phyloP scores from a whole-genome alignment of 2,113 vertebrate genomes.

The Protomyctophum bolini region DNA sequence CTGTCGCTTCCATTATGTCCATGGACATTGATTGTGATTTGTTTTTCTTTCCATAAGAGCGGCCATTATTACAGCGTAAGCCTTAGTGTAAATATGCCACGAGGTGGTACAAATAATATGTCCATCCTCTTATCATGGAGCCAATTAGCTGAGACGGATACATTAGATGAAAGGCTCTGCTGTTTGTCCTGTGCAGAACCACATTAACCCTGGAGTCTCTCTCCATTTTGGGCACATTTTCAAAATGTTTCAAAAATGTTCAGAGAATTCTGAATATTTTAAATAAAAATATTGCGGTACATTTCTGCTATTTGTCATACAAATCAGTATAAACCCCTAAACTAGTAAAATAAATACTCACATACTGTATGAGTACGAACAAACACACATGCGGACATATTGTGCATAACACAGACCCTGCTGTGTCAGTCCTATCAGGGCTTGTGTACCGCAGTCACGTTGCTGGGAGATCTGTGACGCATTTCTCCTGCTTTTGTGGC shows the following conservation, averaged over 20 bases:
- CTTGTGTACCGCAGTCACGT: constrained; percentile 39
- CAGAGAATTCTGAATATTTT: too few species aligned
- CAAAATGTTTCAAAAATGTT: too few species aligned
- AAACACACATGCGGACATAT: neutral
- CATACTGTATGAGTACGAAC: constrained; percentile 1
- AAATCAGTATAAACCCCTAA: neutral
- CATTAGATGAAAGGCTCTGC: neutral
- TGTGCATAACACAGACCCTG: too few species aligned
- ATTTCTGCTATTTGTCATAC: too few species aligned
- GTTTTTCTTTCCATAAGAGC: constrained; percentile 5
- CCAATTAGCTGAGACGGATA: constrained; percentile 1
- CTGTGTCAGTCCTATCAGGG: constrained; percentile 1
- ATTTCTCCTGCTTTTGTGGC: constrained; percentile 25
- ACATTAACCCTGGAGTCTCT: too few species aligned
- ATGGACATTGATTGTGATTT: neutral
- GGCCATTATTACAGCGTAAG: neutral
- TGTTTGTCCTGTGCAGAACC: neutral
- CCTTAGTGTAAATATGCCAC: neutral
- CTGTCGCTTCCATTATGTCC: constrained; percentile 11
- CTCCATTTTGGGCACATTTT: too few species aligned
- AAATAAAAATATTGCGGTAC: neutral
- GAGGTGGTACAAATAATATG: neutral
- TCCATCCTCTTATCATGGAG: neutral
- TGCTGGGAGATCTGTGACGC: constrained; percentile 28
- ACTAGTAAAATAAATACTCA: neutral